Evolutionary conservation across 2,888 invertebrate genomes (phyloP).

Genomic region (Chloroclysta siterata): DNA sequence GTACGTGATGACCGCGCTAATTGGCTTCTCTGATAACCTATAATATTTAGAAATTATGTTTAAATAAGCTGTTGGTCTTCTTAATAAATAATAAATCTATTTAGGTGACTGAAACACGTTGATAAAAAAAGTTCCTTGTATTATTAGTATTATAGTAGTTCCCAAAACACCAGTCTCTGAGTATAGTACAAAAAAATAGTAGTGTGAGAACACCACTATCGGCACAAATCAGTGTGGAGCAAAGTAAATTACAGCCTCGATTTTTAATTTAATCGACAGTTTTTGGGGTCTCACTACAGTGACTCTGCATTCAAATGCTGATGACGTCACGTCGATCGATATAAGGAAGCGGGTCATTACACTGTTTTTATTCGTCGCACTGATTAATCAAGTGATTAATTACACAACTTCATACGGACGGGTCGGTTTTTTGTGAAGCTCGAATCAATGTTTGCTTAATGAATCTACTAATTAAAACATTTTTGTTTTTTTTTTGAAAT

Average conservation of each 20-base stretch:
- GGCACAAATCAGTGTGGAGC: neutral
- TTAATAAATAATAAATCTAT: too few relatives aligned
- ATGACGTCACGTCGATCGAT: conserved; percentile 82
- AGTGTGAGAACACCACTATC: too few relatives aligned
- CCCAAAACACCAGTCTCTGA: too few relatives aligned
- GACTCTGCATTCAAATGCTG: conserved; percentile 77
- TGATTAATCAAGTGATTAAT: conserved; percentile 85
- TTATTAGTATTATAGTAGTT: too few relatives aligned
- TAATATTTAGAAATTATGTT: too few relatives aligned
- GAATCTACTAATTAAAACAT: conserved; percentile 33
- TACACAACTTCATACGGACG: conserved; percentile 77
- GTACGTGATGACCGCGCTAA: too few relatives aligned
- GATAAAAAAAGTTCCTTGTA: too few relatives aligned
- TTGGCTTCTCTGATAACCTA: too few relatives aligned
- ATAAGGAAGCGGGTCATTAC: conserved; percentile 82
- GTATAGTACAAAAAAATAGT: too few relatives aligned
- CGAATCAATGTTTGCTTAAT: conserved; percentile 50
- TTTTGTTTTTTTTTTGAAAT: conserved; percentile 13
- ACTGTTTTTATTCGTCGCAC: conserved; percentile 84
- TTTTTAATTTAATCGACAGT: conserved; percentile 57
- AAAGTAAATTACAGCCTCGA: neutral
- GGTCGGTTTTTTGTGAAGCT: conserved; percentile 63
- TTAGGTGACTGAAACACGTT: too few relatives aligned
- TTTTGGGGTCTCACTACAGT: conserved; percentile 59
- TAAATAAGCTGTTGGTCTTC: too few relatives aligned